phyloP scores from a whole-genome alignment of 2,797 vertebrate genomes.

The Melanotaenia pygmaea region DNA sequence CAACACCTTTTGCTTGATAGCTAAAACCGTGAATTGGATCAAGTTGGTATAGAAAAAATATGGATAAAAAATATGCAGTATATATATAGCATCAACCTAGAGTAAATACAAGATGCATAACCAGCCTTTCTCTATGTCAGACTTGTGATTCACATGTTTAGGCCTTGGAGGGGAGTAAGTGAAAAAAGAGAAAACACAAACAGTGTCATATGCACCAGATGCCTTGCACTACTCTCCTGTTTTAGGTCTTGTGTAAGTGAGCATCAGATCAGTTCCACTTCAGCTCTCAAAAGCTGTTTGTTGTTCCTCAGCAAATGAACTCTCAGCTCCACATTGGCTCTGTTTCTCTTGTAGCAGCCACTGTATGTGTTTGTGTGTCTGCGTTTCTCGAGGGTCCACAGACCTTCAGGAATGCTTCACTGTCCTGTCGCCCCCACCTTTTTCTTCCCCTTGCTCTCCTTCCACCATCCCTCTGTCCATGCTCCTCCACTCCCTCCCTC shows the following conservation, averaged over 20 bases:
- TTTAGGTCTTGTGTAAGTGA: constrained; percentile 7
- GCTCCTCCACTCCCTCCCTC: constrained; percentile 6
- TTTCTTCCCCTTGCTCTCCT: constrained; percentile 6
- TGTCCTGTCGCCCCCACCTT: constrained; percentile 49
- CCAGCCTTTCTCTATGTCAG: no score
- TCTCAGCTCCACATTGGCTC: constrained; percentile 45
- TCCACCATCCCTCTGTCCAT: constrained; percentile 11
- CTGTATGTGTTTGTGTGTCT: constrained; percentile 55
- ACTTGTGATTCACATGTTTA: not conserved
- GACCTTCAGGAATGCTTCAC: constrained; percentile 75
- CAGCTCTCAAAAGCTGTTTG: constrained; percentile 53
- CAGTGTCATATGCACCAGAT: not conserved
- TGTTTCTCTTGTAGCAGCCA: constrained; percentile 27
- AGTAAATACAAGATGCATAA: no score
- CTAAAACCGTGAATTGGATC: no score
- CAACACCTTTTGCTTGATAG: no score
- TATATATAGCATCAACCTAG: no score
- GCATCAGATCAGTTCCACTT: constrained; percentile 51
- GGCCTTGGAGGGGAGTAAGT: not conserved
- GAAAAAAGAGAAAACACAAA: not conserved
- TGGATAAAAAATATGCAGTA: no score
- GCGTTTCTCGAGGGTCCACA: constrained; percentile 52
- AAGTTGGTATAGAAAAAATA: no score
- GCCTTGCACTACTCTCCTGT: not conserved
- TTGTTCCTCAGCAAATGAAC: constrained; percentile 51